Evolutionary conservation across 2,113 vertebrate species (phyloP).

Genomic region (Pogona vitticeps): DNA sequence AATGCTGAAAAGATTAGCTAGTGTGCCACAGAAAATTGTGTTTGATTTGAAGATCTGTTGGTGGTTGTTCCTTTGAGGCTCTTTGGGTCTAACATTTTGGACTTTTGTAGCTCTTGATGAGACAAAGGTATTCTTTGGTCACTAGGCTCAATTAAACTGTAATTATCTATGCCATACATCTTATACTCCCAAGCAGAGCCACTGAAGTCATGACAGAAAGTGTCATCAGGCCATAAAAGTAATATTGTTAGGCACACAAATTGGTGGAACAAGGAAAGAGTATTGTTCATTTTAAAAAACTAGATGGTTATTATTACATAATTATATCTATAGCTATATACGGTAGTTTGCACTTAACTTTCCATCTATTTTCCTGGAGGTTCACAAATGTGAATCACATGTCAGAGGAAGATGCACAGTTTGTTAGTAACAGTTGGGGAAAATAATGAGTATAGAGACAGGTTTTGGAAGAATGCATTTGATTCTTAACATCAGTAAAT

Average conservation of each 20-base stretch:
- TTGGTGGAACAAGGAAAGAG: background rate
- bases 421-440: background rate
- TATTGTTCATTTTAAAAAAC: background rate
- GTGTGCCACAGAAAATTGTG: background rate
- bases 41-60: conserved; percentile 20
- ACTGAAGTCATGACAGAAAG: background rate
- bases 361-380: background rate
- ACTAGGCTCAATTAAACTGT: background rate
- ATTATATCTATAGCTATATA: too few relatives aligned
- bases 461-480: background rate
- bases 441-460: background rate
- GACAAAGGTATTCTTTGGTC: background rate
- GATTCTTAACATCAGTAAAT: background rate
- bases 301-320: too few relatives aligned
- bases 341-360: background rate
- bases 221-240: background rate
- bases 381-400: background rate
- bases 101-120: conserved; percentile 5
- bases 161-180: background rate
- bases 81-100: background rate
- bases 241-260: background rate
- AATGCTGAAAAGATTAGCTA: conserved; percentile 5
- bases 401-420: background rate
- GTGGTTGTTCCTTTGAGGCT: conserved; percentile 10
- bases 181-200: rapidly evolving